Evolutionary conservation across 2,888 invertebrate species (phyloP).

Genomic region (Formica aserva): DNA sequence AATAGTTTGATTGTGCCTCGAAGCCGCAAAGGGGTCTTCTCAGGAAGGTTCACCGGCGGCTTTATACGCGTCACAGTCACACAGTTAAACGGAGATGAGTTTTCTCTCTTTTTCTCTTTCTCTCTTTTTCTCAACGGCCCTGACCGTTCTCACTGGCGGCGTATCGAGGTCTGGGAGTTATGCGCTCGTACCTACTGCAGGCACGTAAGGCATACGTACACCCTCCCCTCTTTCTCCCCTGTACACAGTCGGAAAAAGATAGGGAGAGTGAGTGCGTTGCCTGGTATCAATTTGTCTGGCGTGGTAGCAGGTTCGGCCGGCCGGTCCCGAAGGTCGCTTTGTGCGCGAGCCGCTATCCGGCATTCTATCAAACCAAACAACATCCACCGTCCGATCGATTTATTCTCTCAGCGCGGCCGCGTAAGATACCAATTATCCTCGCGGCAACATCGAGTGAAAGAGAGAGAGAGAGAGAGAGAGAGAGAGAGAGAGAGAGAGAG

Average conservation of each 20-base stretch:
- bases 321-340: conserved; percentile 82
- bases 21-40: not conserved
- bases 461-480: conserved; percentile 39
- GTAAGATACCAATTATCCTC: conserved; percentile 80
- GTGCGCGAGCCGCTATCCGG: conserved; percentile 83
- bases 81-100: conserved; percentile 24
- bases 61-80: conserved; percentile 36
- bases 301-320: conserved; percentile 79
- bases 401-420: conserved; percentile 74
- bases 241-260: conserved; percentile 72
- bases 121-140: conserved; percentile 41
- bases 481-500: conserved; percentile 56
- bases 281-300: conserved; percentile 84
- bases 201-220: conserved; percentile 69
- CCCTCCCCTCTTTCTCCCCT: conserved; percentile 16
- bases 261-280: conserved; percentile 82
- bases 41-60: conserved; percentile 13
- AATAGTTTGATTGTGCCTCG: not conserved
- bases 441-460: conserved; percentile 40
- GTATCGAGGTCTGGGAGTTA: conserved; percentile 72
- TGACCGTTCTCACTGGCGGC: conserved; percentile 68
- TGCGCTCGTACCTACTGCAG: conserved; percentile 72
- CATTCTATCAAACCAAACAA: conserved; percentile 83
- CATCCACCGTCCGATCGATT: conserved; percentile 78
- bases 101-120: not conserved